Evolutionary conservation across 2,797 vertebrate species (phyloP), one percentile per base, ranked within the genome.

Genomic region (Bovichtus variegatus): DNA sequence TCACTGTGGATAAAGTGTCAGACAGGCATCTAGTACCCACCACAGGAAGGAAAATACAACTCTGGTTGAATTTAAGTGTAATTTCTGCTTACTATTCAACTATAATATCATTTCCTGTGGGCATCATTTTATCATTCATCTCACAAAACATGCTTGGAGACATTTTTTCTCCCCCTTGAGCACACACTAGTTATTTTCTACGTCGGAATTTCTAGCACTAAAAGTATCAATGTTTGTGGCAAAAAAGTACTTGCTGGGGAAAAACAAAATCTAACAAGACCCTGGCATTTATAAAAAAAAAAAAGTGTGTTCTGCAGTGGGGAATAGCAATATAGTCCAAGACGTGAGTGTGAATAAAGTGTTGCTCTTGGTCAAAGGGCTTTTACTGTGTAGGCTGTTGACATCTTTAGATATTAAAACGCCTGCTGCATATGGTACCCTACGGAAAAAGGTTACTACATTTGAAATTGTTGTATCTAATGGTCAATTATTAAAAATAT

Each of bases 111-210:
- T 83, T 85, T 87, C 81, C 72, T 72, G 70, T 69, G 78, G 86
- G 70, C 72, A 82, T 74, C 51, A 63, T 88, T 82, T 91, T 88
- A 81, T 88, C 84, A 87, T 89, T 90, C 87, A 72, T 59, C 75
- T 88, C 87, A 76, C 88, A 81, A 82, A 81, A 86, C 78, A 79
- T 74, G 85, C 84, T 76, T 31, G 68, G 76, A 87, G 84, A 88
- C 50, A 65, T 84, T 71, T 76, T 63, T 61, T 71, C 55, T 87
- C 71, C 72, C 69, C 69, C 49, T 69, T 85, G 65, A 82, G 71
- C 55, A 12, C 57, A 71, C 66, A 27, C 43, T 53, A 31, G 57
- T 71, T 86, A 13, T 54, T 71, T 67, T 55, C 64, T 59, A 11
- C 8, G 40, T 49, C 51, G 47, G 57, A 67, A 76, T 82, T 73